Base-by-base conservation (phyloP, 1,140 invertebrate species). In the Dinoponera quadriceps region DNA sequence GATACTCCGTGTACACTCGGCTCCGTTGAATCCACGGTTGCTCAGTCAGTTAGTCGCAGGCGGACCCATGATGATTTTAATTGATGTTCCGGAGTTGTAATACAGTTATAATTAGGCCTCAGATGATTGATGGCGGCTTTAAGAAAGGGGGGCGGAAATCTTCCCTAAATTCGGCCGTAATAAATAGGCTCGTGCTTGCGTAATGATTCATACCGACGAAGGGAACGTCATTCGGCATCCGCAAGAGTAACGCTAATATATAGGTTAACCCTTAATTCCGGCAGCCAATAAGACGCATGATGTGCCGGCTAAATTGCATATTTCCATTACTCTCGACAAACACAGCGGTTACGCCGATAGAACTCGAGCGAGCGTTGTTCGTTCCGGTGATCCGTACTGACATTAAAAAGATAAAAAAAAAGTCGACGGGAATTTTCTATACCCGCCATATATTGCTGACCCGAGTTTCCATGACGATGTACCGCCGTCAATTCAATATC, bases 71-170 rank as follows among this genome's bases (percentile, higher is more conserved):
- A 74, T 78, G 27, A 57, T 74, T 86, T 86, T 85, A 85, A 86
- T 82, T 85, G 85, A 85, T 73, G 60, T 68, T 38, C 51, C 11
- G 54, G 74, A 74, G 29, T 73, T 51, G 22, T 65, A 68, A 85
- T 63, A 49, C 38, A n/a, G 22, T 65, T 60, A 38, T 69, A 80
- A 73, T 77, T 60, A 84, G 74, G 48, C 33, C 20, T 25, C 18
- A 57, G 9, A 16, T 78, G 84, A 85, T 85, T 85, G 75, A 85
- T 84, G 78, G 75, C 73, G 59, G 27, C 54, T 75, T 38, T 27
- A 14, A 74, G 25, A 4, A 66, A 51, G 51, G 20, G 38, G 38
- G 38, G 25, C 29, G 22, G 54, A 48, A 48, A 63, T 77, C 33
- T 72, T 65, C 51, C 66, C 83, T 73, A 27, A 62, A 85, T 85